Evolutionary conservation across 2,888 invertebrate genomes (phyloP), one percentile per base, ranked within the genome.

Genomic region (Thera britannica): DNA sequence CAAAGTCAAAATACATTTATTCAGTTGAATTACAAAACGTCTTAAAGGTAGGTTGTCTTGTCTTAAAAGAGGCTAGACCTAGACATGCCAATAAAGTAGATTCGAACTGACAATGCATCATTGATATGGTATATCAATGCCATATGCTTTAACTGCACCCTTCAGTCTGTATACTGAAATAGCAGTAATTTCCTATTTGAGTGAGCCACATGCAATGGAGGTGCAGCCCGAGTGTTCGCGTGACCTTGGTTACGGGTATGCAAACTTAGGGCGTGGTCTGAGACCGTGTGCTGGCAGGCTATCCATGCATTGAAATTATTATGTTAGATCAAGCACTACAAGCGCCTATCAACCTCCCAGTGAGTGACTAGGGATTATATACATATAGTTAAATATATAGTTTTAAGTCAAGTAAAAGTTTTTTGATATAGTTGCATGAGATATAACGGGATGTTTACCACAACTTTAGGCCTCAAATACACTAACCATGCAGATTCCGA

Each of bases 191-290:
- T 87, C 83, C 85, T 83, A 80, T 82, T 83, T 79, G 77, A 80
- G 76, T 80, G 78, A 78, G 77, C 79, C 79, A 80, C 86, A 86
- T 90, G 89, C 90, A 83, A 87, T 80, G 72, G 78, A 84, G 86
- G 89, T 80, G 85, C 71, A 85, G 84, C 79, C 73, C 80, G 75
- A 86, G 86, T 88, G 87, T 82, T 81, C 80, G 83, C 66, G 75
- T 80, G 88, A 83, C 91, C 90, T 92, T 90, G 85, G 70, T 89
- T 90, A 89, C 84, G 83, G 77, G 79, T 82, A 84, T 87, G 84
- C 85, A 84, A 86, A 83, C 75, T 66, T 73, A 62, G 76, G 84
- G 86, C 76, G 80, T 84, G 90, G 83, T 74, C 81, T 84, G 89
- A 88, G 86, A 79, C 78, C 80, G 73, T 73, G 80, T 77, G 81